Conservation (phyloP, 2,888 invertebrate genomes). For the Eilema griseolum region DNA sequence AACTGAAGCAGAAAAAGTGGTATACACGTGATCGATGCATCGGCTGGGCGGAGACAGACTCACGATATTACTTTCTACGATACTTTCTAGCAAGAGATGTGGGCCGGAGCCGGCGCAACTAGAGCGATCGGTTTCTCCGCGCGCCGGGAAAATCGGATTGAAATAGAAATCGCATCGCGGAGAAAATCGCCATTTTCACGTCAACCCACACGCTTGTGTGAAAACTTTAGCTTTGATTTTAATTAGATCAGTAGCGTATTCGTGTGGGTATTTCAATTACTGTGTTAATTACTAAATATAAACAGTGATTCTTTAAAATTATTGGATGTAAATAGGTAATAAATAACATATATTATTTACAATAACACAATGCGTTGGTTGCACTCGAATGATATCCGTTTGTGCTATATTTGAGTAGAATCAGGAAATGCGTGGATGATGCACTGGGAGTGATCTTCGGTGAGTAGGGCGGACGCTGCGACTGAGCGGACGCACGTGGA, state of each 20-base stretch:
- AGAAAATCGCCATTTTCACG: slow-evolving; percentile 83
- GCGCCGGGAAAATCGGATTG: slow-evolving; percentile 86
- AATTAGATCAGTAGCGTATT: slow-evolving; percentile 25
- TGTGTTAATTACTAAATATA: background rate
- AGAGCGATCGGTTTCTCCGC: slow-evolving; percentile 85
- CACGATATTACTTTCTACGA: slow-evolving; percentile 86
- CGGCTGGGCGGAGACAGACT: slow-evolving; percentile 75
- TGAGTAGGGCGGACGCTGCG: slow-evolving; percentile 50
- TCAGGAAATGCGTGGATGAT: slow-evolving; percentile 49
- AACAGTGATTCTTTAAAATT: background rate
- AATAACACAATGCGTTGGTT: slow-evolving; percentile 18
- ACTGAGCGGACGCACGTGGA: slow-evolving; percentile 74
- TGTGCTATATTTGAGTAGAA: slow-evolving; percentile 43
- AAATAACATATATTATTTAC: background rate
- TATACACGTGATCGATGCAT: slow-evolving; percentile 79
- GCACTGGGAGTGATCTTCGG: slow-evolving; percentile 57
- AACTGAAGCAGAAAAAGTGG: slow-evolving; percentile 70
- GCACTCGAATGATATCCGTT: slow-evolving; percentile 25
- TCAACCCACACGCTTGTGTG: slow-evolving; percentile 71
- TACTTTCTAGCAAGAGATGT: slow-evolving; percentile 87
- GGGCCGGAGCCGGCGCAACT: slow-evolving; percentile 82
- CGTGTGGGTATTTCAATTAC: background rate
- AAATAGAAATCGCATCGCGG: slow-evolving; percentile 84
- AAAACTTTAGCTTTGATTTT: slow-evolving; percentile 60
- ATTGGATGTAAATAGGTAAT: background rate